Evolutionary conservation across 2,888 invertebrate genomes (phyloP), one percentile per base, ranked within the genome.

Genomic region (Lagria hirta): DNA sequence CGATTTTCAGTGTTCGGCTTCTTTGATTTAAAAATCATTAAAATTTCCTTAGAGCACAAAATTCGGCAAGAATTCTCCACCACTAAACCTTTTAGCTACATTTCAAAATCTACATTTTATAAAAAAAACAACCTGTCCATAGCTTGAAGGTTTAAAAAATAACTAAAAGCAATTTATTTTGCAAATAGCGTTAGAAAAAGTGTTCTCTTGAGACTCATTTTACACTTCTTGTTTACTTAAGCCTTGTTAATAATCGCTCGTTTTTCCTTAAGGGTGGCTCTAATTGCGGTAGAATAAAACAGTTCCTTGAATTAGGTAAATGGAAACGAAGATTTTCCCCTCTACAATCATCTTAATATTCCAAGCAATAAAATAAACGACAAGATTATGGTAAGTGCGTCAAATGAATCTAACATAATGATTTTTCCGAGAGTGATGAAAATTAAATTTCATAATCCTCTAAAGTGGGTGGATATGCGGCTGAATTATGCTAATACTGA

Each of bases 261-360:
- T 18, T 21, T 18, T 46, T 40, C 36, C 41, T 46, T 35, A 22
- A 40, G 22, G 28, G 17, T 11, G 29, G 32, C 11, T 40, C 47
- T 49, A 52, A 52, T 52, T 52, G 52, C 37, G 46, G 50, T 41
- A 14, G 36, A 40, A 34, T 35, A 27, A 52, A 48, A 44, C 49
- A 33, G 34, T 43, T 45, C 46, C 43, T 35, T 40, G 44, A 52
- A 52, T 50, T 50, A 48, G 44, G 36, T 43, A 43, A 48, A 42
- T 45, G 37, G 44, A 30, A 42, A 41, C 20, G 44, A 18, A 20
- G 27, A 42, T n/a, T n/a, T n/a, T n/a, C n/a, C n/a, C n/a, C n/a
- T n/a, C n/a, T n/a, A n/a, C n/a, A 24, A 36, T 21, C 40, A 27
- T 28, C 29, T 45, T 30, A n/a, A n/a, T n/a, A 26, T 42, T 36